A percentile compares a stretch with the other conserved stretches of the same genome.
These are phyloP conservation scores for Grus americana DNA, from an alignment of 2,113 vertebrate species.

Conservation along the genomic window DNA sequence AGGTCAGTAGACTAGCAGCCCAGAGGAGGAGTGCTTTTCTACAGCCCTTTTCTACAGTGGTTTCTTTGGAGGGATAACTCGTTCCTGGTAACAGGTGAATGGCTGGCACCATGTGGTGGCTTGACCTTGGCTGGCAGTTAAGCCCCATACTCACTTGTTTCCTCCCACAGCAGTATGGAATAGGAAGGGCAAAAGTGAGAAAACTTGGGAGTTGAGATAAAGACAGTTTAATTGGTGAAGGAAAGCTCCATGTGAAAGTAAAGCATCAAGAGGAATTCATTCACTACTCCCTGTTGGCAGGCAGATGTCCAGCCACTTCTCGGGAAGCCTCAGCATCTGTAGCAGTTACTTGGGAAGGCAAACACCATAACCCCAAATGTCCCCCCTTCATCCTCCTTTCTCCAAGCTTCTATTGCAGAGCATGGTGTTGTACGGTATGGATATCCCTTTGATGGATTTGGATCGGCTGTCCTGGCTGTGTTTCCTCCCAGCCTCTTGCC, in stretches of 20 bases:
- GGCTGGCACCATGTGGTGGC: accelerated
- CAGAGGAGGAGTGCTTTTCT: background rate
- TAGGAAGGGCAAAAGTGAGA: background rate
- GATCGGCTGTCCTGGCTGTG: background rate
- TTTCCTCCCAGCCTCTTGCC: background rate
- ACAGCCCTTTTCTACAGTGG: background rate
- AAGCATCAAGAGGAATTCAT: background rate
- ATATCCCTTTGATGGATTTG: background rate
- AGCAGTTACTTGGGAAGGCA: background rate
- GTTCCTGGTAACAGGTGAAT: background rate
- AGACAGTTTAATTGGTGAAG: background rate
- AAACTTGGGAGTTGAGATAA: background rate
- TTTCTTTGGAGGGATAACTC: background rate
- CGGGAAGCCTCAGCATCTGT: background rate
- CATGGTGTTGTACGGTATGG: background rate
- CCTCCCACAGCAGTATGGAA: background rate
- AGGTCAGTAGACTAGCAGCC: background rate
- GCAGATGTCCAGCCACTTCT: background rate
- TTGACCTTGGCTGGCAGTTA: background rate
- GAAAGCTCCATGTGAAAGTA: background rate
- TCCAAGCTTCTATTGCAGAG: background rate
- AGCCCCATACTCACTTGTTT: background rate
- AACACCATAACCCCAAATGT: background rate
- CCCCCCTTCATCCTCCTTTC: background rate
- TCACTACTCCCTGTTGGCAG: accelerated